These are phyloP conservation scores for Lophura nycthemera DNA, from an alignment of 2,113 vertebrate species.

Conservation along the genomic window DNA sequence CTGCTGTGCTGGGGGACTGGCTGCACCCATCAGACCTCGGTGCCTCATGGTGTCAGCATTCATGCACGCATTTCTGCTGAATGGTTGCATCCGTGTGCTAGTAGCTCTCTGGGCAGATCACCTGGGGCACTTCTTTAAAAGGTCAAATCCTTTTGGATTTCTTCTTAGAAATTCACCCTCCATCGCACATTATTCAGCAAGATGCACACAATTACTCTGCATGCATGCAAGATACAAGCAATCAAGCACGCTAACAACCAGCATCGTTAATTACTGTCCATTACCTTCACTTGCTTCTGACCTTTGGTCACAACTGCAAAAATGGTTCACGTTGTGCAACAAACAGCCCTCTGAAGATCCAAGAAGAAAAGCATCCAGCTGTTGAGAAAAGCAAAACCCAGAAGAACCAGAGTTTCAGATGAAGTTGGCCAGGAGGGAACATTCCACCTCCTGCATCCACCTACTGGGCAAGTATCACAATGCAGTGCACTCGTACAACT, in stretches of 20 bases:
- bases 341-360: background rate
- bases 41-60: background rate
- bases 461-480: background rate
- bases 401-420: background rate
- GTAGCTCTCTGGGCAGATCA: background rate
- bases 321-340: background rate
- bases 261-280: background rate
- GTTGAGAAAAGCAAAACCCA: background rate
- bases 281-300: background rate
- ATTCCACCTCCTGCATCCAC: background rate
- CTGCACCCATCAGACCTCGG: background rate
- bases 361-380: background rate
- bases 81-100: background rate
- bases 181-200: background rate
- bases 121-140: background rate
- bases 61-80: background rate
- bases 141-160: background rate
- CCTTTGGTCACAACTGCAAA: background rate
- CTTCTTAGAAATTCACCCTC: background rate
- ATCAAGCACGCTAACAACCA: fast-evolving
- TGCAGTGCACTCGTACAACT: background rate
- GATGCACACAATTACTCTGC: background rate
- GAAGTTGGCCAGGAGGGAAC: background rate
- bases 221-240: background rate
- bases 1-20: background rate